Evolutionary conservation across 2,888 invertebrate genomes (phyloP).

Genomic region (Myopa testacea): DNA sequence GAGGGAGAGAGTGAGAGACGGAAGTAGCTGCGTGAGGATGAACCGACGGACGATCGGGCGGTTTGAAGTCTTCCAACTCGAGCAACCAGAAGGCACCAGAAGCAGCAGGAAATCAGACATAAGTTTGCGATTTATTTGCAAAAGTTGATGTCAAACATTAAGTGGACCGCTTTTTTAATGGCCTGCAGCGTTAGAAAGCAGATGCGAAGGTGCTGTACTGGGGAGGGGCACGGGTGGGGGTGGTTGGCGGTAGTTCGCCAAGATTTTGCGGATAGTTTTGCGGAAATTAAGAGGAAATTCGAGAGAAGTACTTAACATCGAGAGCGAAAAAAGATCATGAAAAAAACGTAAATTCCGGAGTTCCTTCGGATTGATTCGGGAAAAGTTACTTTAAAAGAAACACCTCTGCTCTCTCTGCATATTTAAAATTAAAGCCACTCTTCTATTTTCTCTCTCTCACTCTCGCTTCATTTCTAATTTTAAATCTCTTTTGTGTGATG

Average conservation of each 20-base stretch:
- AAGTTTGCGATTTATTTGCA: slow-evolving; percentile 26
- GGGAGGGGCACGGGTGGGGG: not conserved
- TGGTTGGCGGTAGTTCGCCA: not conserved
- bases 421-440: not conserved
- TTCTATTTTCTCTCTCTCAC: too few relatives aligned
- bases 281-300: not conserved
- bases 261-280: not conserved
- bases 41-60: not conserved
- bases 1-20: not conserved
- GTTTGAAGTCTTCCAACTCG: not conserved
- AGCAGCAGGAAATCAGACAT: slow-evolving; percentile 9
- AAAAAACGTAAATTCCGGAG: too few relatives aligned
- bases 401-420: too few relatives aligned
- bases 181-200: not conserved
- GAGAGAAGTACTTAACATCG: not conserved
- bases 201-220: not conserved
- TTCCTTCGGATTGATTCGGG: too few relatives aligned
- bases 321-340: not conserved
- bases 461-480: not conserved
- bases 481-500: not conserved
- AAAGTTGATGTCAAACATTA: slow-evolving; percentile 15
- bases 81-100: not conserved
- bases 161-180: not conserved
- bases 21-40: not conserved
- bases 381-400: too few relatives aligned